Base-by-base conservation (phyloP, 2,113 vertebrate genomes). In the Aphyosemion australe region DNA sequence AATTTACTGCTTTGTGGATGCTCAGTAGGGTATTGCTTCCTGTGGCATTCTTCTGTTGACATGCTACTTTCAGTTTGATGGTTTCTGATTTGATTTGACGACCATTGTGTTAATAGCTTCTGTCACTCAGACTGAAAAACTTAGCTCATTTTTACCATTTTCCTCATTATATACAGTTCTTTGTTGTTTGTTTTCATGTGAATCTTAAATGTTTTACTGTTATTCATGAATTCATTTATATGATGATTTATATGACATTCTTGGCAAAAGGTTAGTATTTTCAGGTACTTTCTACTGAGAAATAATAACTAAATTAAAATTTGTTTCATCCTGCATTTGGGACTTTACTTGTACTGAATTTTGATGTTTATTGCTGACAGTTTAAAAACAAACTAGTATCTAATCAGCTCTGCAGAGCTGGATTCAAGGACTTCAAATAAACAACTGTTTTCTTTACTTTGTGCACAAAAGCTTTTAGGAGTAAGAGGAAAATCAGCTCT, bases 1-100 rank as follows among this genome's bases (percentile, higher is more conserved):
- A 84, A 72, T 84, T 82, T 83, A 47, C 71, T 74, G 54, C 75
- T 75, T 70, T 78, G 65, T 79, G 72, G 80, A 67, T 43, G 39
- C 77, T 37, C 79, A 83, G 84, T 72, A 45, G 79, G 84, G 48
- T 55, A 7, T 68, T 45, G 4, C 43, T 79, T 68, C 16, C 56
- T 67, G 76, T 47, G n/a, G 39, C 71, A 69, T 79, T 77, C 70
- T 63, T 18, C 42, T 68, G 62, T 67, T 71, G 65, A 83, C 65
- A 51, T 65, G 72, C 48, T 68, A 34, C 53, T 79, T 80, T 82
- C 66, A 79, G 83, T 87, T 81, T 77, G 78, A 77, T 39, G 15
- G 41, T 31, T 63, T 84, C 55, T 70, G 78, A 79, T 81, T 70
- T 81, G 70, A 75, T 70, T 68, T 71, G 67, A 81, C 75, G 64